Conservation (phyloP, 2,113 vertebrate species). For the Brienomyrus longianalis region DNA sequence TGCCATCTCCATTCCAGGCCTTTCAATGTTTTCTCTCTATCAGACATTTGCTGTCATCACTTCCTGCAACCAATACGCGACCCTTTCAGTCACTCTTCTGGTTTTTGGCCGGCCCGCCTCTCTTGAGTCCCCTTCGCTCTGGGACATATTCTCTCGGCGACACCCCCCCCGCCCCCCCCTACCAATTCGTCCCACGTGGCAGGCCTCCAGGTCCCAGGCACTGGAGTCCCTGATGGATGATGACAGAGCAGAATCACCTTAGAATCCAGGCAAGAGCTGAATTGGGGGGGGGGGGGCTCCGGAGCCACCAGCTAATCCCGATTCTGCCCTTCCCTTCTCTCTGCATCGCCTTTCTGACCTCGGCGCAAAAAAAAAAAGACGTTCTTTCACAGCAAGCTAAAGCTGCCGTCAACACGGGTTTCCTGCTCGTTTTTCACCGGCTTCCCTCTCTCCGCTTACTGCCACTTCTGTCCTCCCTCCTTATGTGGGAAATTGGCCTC, state of each 20-base stretch:
- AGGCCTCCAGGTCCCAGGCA: neutral
- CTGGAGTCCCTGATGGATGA: neutral
- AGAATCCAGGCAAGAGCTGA: neutral
- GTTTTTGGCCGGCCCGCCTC: neutral
- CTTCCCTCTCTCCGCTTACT: neutral
- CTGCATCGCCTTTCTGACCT: neutral
- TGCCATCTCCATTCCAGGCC: neutral
- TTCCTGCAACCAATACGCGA: neutral
- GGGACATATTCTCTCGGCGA: neutral
- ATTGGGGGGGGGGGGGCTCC: neutral
- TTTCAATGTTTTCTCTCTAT: neutral
- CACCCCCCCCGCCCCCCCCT: neutral
- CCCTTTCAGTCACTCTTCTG: neutral
- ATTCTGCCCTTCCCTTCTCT: neutral
- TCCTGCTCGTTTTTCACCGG: neutral
- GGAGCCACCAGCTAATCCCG: neutral
- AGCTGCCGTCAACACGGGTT: neutral
- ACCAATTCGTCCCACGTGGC: neutral
- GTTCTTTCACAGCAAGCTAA: neutral
- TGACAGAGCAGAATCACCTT: neutral
- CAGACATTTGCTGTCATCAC: neutral
- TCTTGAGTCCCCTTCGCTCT: neutral
- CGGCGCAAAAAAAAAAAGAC: neutral
- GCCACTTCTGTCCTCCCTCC: neutral
- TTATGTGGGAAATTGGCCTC: conserved; percentile 2